Conservation (phyloP, 2,797 vertebrate species). For the Notolabrus celidotus region DNA sequence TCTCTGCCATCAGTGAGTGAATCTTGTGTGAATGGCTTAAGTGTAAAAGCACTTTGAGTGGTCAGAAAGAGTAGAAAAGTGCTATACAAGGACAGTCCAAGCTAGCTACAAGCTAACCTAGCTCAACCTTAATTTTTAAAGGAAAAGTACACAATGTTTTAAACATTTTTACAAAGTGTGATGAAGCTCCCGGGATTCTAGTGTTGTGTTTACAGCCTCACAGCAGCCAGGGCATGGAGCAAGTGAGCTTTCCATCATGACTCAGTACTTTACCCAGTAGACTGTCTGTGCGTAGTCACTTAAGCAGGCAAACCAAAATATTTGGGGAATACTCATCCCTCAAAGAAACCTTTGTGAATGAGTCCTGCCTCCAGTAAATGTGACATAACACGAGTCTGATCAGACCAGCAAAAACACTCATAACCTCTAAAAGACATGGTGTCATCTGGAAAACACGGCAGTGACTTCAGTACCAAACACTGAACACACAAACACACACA, state of each 20-base stretch:
- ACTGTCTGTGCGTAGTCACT: constrained; percentile 28
- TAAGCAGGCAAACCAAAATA: constrained; percentile 48
- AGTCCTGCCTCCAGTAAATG: constrained; percentile 36
- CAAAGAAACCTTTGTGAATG: constrained; percentile 41
- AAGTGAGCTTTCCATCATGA: constrained; percentile 51
- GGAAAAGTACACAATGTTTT: too few species aligned
- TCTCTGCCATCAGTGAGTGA: too few species aligned
- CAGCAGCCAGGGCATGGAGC: constrained; percentile 30
- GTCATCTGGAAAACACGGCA: constrained; percentile 72
- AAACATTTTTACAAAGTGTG: not conserved
- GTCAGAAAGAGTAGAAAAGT: too few species aligned
- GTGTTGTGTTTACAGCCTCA: constrained; percentile 27
- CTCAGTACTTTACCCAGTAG: constrained; percentile 34
- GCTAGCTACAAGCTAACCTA: too few species aligned
- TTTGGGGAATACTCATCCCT: constrained; percentile 40
- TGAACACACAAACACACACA: constrained; percentile 4
- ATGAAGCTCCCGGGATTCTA: not conserved
- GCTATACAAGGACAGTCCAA: too few species aligned
- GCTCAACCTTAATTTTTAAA: too few species aligned
- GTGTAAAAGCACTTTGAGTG: too few species aligned
- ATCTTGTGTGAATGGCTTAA: too few species aligned
- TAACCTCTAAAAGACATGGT: constrained; percentile 45
- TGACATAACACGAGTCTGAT: constrained; percentile 41
- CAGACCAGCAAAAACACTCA: constrained; percentile 31
- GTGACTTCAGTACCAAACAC: constrained; percentile 22